phyloP scores from a whole-genome alignment of 2,113 vertebrate genomes.

The Periophthalmus modestus region DNA sequence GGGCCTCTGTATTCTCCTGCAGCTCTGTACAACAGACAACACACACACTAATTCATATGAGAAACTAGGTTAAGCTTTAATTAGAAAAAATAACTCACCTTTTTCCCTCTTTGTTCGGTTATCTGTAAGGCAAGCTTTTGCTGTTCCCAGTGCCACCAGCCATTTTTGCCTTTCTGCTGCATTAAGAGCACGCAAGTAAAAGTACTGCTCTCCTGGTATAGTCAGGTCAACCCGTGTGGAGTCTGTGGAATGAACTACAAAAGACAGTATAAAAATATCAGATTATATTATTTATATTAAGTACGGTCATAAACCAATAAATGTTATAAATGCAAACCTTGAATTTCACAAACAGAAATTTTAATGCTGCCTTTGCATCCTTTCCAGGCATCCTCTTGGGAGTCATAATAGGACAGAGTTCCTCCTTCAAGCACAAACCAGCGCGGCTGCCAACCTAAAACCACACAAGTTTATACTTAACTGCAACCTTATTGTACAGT shows the following conservation, averaged over 20 bases:
- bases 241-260: constrained; percentile 89
- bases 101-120: constrained; percentile 94
- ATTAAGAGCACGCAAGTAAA: constrained; percentile 94
- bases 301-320: neutral
- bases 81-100: constrained; percentile 71
- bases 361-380: constrained; percentile 98
- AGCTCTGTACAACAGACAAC: constrained; percentile 79
- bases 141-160: constrained; percentile 93
- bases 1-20: constrained; percentile 91
- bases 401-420: constrained; percentile 96
- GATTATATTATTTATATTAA: neutral
- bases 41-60: neutral
- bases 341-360: constrained; percentile 98
- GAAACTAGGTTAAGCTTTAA: neutral
- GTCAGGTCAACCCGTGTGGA: constrained; percentile 92
- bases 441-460: constrained; percentile 95
- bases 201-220: constrained; percentile 95
- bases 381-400: constrained; percentile 96
- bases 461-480: neutral
- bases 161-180: constrained; percentile 95
- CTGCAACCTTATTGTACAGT: neutral
- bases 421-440: constrained; percentile 97
- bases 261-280: neutral
- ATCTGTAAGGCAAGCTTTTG: constrained; percentile 96
- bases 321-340: constrained; percentile 76